phyloP scores from a whole-genome alignment of 2,888 invertebrate species.

The Ichneumon xanthorius region DNA sequence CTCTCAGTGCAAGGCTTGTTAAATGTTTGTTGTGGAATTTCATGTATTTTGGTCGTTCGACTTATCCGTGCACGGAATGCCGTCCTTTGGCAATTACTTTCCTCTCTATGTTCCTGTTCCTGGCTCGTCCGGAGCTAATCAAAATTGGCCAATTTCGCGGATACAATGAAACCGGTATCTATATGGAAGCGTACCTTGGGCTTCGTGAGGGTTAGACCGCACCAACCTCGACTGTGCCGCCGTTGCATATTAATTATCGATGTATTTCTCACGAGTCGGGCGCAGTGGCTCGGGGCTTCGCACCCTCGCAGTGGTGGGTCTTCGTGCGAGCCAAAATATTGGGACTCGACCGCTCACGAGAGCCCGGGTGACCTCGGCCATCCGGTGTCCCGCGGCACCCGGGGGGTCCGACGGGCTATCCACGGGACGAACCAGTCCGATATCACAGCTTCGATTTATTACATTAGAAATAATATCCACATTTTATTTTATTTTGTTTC shows the following conservation, averaged over 20 bases:
- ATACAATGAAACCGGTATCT: background rate
- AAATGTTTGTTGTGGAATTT: background rate
- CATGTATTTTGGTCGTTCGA: background rate
- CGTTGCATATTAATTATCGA: background rate
- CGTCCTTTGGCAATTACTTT: slow-evolving; percentile 11
- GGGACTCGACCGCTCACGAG: background rate
- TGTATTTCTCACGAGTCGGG: background rate
- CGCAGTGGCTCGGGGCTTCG: background rate
- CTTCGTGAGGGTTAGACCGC: background rate
- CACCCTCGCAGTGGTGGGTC: background rate
- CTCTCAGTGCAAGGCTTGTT: background rate
- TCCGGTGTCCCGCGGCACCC: background rate
- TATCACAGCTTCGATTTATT: background rate
- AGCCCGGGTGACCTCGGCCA: background rate
- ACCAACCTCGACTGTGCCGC: background rate
- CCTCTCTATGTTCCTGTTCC: background rate
- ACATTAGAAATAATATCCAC: background rate
- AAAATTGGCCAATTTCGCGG: slow-evolving; percentile 1
- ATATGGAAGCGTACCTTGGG: background rate
- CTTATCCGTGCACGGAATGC: background rate
- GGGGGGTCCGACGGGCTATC: background rate
- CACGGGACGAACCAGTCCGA: background rate
- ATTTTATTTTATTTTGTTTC: too few relatives aligned
- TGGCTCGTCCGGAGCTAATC: background rate
- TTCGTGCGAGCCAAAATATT: background rate